Evolutionary conservation across 2,888 invertebrate species (phyloP), one percentile per base, ranked within the genome.

Genomic region (Cacoxenus indagator): DNA sequence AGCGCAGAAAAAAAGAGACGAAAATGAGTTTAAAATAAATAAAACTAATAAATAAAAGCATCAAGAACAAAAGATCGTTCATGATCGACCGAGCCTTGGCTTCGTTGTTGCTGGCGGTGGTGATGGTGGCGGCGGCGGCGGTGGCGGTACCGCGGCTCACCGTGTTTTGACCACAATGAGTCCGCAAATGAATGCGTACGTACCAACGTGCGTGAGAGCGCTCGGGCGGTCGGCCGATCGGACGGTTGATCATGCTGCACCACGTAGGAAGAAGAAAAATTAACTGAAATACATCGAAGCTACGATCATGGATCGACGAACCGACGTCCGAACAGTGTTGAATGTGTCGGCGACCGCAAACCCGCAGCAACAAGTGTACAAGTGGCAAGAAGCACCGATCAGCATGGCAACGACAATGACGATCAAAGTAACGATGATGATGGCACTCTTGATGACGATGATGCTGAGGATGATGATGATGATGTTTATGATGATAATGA

Each of bases 341-440:
- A 51, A 43, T n/a, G 22, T 51, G 51, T 22, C n/a, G 46, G 67
- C 71, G 75, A 82, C 85, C 83, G 78, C 85, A 84, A 82, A 84
- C 84, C 86, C 84, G 85, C 84, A 83, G 84, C 82, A 84, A 85
- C 86, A 85, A 85, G 85, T 85, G 86, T 83, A 85, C 83, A 84
- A 85, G 85, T 85, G 85, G 82, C 82, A 62, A 72, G 66, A 9
- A 14, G 24, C 11, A 22, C 31, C 24, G 19, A 59, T 31, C 31
- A 31, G 17, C 61, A 51, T 51, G n/a, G n/a, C 51, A 51, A 17
- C 19, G 17, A 17, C 48, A n/a, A n/a, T n/a, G n/a, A n/a, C 17
- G n/a, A 48, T 48, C 19, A 48, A 17, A 14, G 19, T 51, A 9
- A 19, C 22, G 4, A 17, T 51, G 51, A 19, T 9, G 1, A 22